Conservation (phyloP, 2,888 invertebrate species). For the Axea sp. region DNA sequence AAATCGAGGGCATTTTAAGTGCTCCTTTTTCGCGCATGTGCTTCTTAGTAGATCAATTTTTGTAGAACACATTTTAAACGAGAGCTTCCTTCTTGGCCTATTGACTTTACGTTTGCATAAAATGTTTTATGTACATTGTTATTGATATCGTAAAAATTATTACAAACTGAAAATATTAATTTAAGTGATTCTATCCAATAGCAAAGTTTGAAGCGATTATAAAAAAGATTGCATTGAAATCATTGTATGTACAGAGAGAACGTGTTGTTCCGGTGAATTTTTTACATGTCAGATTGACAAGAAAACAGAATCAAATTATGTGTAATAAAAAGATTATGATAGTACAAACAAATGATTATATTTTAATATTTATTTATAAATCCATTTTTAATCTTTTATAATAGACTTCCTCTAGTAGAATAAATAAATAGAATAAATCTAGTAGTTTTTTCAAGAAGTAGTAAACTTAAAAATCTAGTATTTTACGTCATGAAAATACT, state of each 20-base stretch:
- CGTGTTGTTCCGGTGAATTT: slow-evolving; percentile 19
- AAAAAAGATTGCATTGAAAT: slow-evolving; percentile 2
- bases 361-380: too few species aligned
- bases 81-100: slow-evolving; percentile 38
- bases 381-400: too few species aligned
- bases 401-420: too few species aligned
- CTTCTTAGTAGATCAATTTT: too few species aligned
- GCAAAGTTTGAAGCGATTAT: slow-evolving; percentile 8
- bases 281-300: slow-evolving; percentile 15
- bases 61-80: slow-evolving; percentile 8
- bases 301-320: slow-evolving; percentile 25
- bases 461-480: too few species aligned
- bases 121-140: slow-evolving; percentile 15
- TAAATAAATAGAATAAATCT: too few species aligned
- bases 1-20: slow-evolving; percentile 20
- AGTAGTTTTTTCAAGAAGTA: too few species aligned
- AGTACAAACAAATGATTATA: background rate
- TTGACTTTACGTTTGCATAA: slow-evolving; percentile 16
- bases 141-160: slow-evolving; percentile 10
- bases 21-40: too few species aligned
- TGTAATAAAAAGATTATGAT: slow-evolving; percentile 14
- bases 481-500: too few species aligned
- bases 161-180: background rate
- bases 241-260: slow-evolving; percentile 15
- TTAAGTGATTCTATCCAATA: slow-evolving; percentile 29